These are phyloP conservation scores for Orientallactaga bullata DNA, from an alignment of 2,113 vertebrate species.

Conservation along the genomic window DNA sequence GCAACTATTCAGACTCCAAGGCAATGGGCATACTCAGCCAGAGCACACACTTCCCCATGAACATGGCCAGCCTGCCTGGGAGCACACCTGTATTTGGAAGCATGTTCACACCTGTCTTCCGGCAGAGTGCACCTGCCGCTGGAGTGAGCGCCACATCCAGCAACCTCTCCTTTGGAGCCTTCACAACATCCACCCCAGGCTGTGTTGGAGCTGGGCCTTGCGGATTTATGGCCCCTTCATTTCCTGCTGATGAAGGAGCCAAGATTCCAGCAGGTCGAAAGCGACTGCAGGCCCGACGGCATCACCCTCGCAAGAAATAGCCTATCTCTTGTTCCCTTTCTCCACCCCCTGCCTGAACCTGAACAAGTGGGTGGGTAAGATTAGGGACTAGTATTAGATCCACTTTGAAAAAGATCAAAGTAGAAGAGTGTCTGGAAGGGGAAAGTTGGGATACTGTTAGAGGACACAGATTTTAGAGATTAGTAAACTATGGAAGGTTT, in stretches of 20 bases:
- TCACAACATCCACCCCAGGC: slow-evolving; percentile 87
- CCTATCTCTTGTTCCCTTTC: not conserved
- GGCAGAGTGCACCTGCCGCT: slow-evolving; percentile 87
- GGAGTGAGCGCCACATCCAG: slow-evolving; percentile 78
- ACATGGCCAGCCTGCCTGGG: not conserved
- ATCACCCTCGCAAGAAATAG: slow-evolving; percentile 96
- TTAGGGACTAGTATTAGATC: too few relatives aligned
- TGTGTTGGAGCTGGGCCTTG: slow-evolving; percentile 88
- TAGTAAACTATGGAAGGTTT: too few relatives aligned
- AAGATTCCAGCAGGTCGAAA: slow-evolving; percentile 91
- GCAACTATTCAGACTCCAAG: slow-evolving; percentile 66
- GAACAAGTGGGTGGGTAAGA: not conserved
- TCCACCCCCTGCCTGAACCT: not conserved
- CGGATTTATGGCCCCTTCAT: slow-evolving; percentile 88
- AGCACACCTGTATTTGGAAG: slow-evolving; percentile 82
- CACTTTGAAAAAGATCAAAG: too few relatives aligned
- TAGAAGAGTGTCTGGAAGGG: too few relatives aligned
- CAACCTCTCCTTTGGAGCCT: slow-evolving; percentile 90
- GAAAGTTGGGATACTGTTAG: too few relatives aligned
- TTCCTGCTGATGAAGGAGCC: slow-evolving; percentile 95
- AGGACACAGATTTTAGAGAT: too few relatives aligned
- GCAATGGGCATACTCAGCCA: slow-evolving; percentile 80
- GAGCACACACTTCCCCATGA: slow-evolving; percentile 86
- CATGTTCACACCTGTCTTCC: slow-evolving; percentile 90
- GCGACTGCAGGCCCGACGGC: slow-evolving; percentile 94